A percentile compares a stretch with the other conserved stretches of the same genome.
Evolutionary conservation across 2,888 invertebrate species (phyloP).

Genomic region (Biston stratarius): DNA sequence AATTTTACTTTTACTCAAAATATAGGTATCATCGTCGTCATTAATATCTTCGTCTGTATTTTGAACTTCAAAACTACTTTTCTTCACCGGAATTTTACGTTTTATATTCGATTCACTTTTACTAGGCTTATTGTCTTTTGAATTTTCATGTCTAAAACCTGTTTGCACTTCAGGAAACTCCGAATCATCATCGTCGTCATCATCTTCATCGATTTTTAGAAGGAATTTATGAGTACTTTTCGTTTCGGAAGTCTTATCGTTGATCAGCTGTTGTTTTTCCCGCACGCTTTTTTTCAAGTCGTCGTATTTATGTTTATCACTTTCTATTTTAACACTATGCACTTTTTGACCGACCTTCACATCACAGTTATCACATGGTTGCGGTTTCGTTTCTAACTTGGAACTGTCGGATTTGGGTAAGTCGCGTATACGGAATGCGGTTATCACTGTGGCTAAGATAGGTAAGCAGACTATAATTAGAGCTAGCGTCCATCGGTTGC

Average conservation of each 20-base stretch:
- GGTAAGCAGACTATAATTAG: slow-evolving; percentile 80
- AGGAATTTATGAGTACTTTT: slow-evolving; percentile 57
- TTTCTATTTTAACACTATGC: slow-evolving; percentile 73
- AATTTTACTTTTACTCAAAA: slow-evolving; percentile 30
- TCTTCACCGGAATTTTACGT: slow-evolving; percentile 13
- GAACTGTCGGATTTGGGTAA: slow-evolving; percentile 65
- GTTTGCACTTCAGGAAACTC: slow-evolving; percentile 49
- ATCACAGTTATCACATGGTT: slow-evolving; percentile 78
- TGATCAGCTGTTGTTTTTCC: slow-evolving; percentile 63
- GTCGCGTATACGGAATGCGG: slow-evolving; percentile 84
- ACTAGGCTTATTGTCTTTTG: slow-evolving; percentile 45
- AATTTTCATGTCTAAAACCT: slow-evolving; percentile 51
- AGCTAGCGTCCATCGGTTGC: slow-evolving; percentile 78
- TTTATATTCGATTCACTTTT: slow-evolving; percentile 30
- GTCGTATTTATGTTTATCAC: slow-evolving; percentile 66
- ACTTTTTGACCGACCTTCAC: slow-evolving; percentile 69
- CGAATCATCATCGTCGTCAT: slow-evolving; percentile 54
- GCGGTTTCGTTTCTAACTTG: slow-evolving; percentile 63
- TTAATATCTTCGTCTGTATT: slow-evolving; percentile 42
- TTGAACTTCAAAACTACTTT: slow-evolving; percentile 28
- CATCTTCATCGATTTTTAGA: slow-evolving; percentile 61
- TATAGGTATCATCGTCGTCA: slow-evolving; percentile 42
- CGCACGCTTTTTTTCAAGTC: slow-evolving; percentile 66
- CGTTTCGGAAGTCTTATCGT: slow-evolving; percentile 56
- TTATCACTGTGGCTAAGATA: slow-evolving; percentile 82